Evolutionary conservation across 2,888 invertebrate species (phyloP), one percentile per base, ranked within the genome.

Genomic region (Dorcus hopei): DNA sequence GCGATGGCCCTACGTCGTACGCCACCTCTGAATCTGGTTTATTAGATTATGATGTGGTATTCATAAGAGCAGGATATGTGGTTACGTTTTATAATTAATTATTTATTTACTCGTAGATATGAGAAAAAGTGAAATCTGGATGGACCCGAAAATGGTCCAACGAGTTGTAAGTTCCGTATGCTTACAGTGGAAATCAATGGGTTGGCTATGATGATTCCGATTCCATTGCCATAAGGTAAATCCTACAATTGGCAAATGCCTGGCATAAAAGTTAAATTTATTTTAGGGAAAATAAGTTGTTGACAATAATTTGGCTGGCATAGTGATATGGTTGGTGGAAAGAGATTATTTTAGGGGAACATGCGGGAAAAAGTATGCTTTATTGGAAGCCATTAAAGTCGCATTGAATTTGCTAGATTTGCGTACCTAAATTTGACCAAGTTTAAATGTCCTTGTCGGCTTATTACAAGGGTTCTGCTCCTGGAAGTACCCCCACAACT

Each of bases 301-400:
- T n/a, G n/a, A n/a, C n/a, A n/a, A n/a, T n/a, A n/a, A n/a, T n/a
- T 80, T 72, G 64, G 77, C 54, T 53, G 91, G 90, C 38, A 80
- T 83, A 0, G 91, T 92, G 91, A 71, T 89, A 0, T 93, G 92
- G 92, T 88, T 89, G 45, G 80, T 92, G 8, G 93, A 93, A 72
- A 88, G 88, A 3, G 92, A 92, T 67, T 92, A 92, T 70, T 89
- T 89, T 68, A 78, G 72, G 7, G 89, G 87, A 0, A 65, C 72
- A 0, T n/a, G 90, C 90, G 65, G 84, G 85, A 0, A 70, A n/a
- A n/a, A n/a, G n/a, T n/a, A n/a, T n/a, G n/a, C 68, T 0, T 74
- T 92, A 5, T 68, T 91, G 11, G 82, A 74, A 33, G 76, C 83
- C 6, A 82, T 91, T 47, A 86, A 87, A 55, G 75, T 67, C 77